Percentiles rank a stretch among this genome's conserved stretches.
Evolutionary conservation across 2,113 vertebrate genomes (phyloP).

Genomic region (Chauna torquata): DNA sequence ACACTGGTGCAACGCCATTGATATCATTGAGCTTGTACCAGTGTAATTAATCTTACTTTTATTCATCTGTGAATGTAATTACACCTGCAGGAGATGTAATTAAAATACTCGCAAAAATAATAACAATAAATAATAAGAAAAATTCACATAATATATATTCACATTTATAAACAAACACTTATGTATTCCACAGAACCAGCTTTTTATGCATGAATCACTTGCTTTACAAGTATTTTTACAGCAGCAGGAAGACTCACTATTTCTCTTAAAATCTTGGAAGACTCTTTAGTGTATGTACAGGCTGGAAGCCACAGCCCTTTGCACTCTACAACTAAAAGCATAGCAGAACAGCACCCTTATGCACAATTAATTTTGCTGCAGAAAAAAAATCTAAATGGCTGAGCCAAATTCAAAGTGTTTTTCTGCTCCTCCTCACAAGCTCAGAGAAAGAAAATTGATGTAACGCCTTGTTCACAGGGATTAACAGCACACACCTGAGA

Average conservation of each 20-base stretch:
- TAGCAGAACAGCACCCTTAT: background rate
- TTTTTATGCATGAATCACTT: background rate
- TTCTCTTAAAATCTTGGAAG: background rate
- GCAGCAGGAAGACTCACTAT: background rate
- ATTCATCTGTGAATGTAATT: background rate
- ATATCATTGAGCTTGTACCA: background rate
- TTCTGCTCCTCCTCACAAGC: background rate
- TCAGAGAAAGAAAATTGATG: background rate
- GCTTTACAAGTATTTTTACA: background rate
- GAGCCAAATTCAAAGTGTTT: background rate
- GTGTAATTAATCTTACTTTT: background rate
- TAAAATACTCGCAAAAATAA: background rate
- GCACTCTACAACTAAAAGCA: background rate
- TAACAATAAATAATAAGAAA: background rate
- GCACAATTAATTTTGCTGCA: background rate
- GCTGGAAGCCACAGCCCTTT: background rate
- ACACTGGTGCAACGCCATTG: background rate
- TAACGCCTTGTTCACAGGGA: background rate
- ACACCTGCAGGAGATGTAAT: background rate
- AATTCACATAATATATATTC: background rate
- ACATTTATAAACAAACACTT: background rate
- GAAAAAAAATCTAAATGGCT: background rate
- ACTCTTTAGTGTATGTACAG: background rate
- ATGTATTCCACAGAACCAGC: background rate
- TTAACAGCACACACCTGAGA: background rate